Conservation (phyloP, 2,113 vertebrate genomes). For the Hyla sarda region DNA sequence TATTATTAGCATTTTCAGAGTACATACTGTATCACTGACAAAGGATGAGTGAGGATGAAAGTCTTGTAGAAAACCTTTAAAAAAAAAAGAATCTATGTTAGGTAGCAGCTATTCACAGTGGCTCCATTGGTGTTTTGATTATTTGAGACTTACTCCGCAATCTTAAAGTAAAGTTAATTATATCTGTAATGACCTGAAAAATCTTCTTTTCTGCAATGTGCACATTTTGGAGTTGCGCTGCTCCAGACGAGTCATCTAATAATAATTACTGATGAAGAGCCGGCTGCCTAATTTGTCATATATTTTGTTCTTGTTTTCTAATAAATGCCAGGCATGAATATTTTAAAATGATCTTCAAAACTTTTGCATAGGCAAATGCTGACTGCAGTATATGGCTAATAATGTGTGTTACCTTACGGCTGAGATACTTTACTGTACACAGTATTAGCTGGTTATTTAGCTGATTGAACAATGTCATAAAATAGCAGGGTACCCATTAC, state of each 20-base stretch:
- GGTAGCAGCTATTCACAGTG: not conserved
- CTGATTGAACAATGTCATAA: conserved; percentile 74
- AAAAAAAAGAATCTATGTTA: not conserved
- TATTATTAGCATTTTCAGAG: not conserved
- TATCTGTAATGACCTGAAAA: conserved; percentile 21
- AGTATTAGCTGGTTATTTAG: conserved; percentile 73
- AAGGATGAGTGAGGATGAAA: not conserved
- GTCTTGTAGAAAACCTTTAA: not conserved
- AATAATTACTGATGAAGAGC: conserved; percentile 71
- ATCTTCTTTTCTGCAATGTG: conserved; percentile 11
- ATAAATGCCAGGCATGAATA: conserved; percentile 82
- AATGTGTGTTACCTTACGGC: conserved; percentile 72
- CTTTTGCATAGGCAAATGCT: conserved; percentile 73
- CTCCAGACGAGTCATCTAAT: conserved; percentile 74
- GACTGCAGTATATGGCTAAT: conserved; percentile 77
- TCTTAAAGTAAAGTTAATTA: conserved; percentile 24
- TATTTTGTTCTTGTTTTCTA: conserved; percentile 78
- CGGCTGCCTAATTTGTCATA: conserved; percentile 77
- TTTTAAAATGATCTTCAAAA: conserved; percentile 70
- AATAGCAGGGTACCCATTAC: not conserved
- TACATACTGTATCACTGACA: not conserved
- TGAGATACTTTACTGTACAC: conserved; percentile 72
- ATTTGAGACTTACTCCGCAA: not conserved
- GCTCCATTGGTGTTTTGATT: not conserved
- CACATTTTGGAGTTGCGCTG: conserved; percentile 73